Evolutionary conservation across 2,888 invertebrate genomes (phyloP).

Genomic region (Pyrochroa serraticornis): DNA sequence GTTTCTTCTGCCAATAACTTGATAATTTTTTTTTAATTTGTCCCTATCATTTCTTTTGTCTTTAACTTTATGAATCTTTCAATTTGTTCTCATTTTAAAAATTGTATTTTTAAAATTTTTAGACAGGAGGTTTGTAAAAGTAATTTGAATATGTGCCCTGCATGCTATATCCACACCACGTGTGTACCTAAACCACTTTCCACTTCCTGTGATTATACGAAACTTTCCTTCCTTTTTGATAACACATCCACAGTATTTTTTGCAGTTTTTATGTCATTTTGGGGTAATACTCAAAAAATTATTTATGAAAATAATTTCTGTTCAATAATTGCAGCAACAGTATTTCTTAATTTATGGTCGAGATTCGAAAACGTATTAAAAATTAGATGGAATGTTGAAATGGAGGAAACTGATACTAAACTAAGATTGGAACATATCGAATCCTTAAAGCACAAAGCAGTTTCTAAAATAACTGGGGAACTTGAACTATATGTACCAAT

Average conservation of each 20-base stretch:
- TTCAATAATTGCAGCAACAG: constrained; percentile 37
- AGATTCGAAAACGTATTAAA: constrained; percentile 41
- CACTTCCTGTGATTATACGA: constrained; percentile 62
- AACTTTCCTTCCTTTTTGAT: constrained; percentile 55
- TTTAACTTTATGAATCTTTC: too few species aligned
- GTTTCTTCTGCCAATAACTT: too few species aligned
- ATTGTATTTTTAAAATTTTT: constrained; percentile 14
- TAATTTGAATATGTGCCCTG: constrained; percentile 63
- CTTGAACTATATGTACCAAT: constrained; percentile 32
- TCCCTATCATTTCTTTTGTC: too few species aligned
- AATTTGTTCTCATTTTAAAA: neutral
- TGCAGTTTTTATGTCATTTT: constrained; percentile 50
- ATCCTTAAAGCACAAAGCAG: constrained; percentile 6
- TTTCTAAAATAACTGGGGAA: constrained; percentile 29
- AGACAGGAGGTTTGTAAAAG: constrained; percentile 46
- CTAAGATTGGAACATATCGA: neutral
- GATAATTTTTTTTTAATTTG: too few species aligned
- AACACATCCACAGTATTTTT: constrained; percentile 45
- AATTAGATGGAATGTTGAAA: constrained; percentile 42
- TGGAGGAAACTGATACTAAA: neutral
- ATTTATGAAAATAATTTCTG: neutral
- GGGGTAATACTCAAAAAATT: constrained; percentile 47
- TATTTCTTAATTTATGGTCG: constrained; percentile 49
- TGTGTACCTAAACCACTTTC: constrained; percentile 62
- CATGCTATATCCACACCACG: constrained; percentile 57